Conservation (phyloP, 2,797 vertebrate genomes). For the Triplophysa bombifrons region DNA sequence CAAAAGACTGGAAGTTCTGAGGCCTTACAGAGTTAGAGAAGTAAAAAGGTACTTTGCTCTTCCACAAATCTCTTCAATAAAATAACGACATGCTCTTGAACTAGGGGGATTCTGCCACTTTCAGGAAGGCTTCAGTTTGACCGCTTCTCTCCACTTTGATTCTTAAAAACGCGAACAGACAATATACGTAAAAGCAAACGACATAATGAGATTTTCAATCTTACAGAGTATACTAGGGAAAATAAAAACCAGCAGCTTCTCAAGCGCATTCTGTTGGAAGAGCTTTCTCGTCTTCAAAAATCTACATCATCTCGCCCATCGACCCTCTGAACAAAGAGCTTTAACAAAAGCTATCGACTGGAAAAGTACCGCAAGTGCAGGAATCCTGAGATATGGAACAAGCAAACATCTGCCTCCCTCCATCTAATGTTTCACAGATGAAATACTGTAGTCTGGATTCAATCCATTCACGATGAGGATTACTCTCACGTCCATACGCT, state of each 20-base stretch:
- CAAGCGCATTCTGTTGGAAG: conserved; percentile 55
- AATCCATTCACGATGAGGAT: background rate
- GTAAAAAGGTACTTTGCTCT: conserved; percentile 24
- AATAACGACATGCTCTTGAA: conserved; percentile 44
- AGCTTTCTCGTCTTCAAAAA: conserved; percentile 37
- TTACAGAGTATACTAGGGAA: conserved; percentile 46
- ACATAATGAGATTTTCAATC: conserved; percentile 49
- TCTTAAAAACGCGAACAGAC: conserved; percentile 54
- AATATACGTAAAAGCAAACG: conserved; percentile 55
- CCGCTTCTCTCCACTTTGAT: conserved; percentile 43
- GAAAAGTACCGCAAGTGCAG: conserved; percentile 60
- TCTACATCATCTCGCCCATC: conserved; percentile 29
- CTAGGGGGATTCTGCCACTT: conserved; percentile 42
- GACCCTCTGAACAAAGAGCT: conserved; percentile 42
- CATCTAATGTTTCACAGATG: conserved; percentile 51
- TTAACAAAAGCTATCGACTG: conserved; percentile 55
- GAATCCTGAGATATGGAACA: conserved; percentile 66
- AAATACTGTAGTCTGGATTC: conserved; percentile 45
- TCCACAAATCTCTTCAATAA: conserved; percentile 10
- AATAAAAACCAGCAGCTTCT: conserved; percentile 48
- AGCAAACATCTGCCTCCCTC: conserved; percentile 53
- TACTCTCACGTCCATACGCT: background rate
- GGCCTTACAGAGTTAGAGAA: conserved; percentile 25
- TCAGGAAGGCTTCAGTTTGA: conserved; percentile 54
- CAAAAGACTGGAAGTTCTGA: conserved; percentile 32